Evolutionary conservation across 1,140 invertebrate genomes (phyloP).

Genomic region (Drosophila nasuta): DNA sequence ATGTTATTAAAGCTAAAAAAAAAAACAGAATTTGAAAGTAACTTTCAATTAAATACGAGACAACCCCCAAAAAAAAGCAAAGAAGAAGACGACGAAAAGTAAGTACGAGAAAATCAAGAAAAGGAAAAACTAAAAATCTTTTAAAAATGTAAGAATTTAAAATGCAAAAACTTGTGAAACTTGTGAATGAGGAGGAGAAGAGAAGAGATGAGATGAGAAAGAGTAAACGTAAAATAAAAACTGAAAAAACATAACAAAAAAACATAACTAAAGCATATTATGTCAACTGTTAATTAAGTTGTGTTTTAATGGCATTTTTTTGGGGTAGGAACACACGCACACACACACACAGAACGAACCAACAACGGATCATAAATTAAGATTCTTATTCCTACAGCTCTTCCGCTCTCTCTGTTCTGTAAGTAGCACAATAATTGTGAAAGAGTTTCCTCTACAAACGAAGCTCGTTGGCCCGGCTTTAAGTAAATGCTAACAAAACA

Average conservation of each 20-base stretch:
- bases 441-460: conserved; percentile 26
- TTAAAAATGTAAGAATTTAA: conserved; percentile 77
- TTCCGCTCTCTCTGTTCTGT: neutral
- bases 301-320: conserved; percentile 68
- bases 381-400: neutral
- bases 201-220: conserved; percentile 40
- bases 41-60: conserved; percentile 79
- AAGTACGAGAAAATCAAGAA: conserved; percentile 32
- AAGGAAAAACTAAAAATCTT: conserved; percentile 59
- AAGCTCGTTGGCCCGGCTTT: neutral
- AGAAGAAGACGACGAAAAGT: conserved; percentile 24
- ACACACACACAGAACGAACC: neutral
- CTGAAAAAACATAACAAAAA: conserved; percentile 55
- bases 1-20: conserved; percentile 76
- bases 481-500: conserved; percentile 61
- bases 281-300: conserved; percentile 83
- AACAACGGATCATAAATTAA: conserved; percentile 50
- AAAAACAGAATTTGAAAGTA: conserved; percentile 74
- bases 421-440: conserved; percentile 19
- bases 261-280: conserved; percentile 72
- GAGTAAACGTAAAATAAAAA: conserved; percentile 59
- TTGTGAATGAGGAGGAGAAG: conserved; percentile 37
- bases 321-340: neutral
- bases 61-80: conserved; percentile 49
- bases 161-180: conserved; percentile 51